A percentile compares a stretch with the other conserved stretches of the same genome.
Evolutionary conservation across 2,888 invertebrate genomes (phyloP).

Genomic region (Lysandra bellargus): DNA sequence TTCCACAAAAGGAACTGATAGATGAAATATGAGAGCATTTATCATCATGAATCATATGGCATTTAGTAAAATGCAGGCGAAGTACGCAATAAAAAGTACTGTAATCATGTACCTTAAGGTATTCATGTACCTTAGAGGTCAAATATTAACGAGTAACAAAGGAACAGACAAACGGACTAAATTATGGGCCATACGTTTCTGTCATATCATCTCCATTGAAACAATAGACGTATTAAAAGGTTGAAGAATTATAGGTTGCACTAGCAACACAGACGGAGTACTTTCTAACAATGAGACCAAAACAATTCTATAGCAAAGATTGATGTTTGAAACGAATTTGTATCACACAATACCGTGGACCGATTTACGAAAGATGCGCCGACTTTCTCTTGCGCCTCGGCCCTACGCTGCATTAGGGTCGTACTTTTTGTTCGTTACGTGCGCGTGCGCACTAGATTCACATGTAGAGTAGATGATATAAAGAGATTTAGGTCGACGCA

Average conservation of each 20-base stretch:
- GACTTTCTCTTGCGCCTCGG: conserved; percentile 68
- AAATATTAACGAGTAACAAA: conserved; percentile 23
- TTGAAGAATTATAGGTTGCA: conserved; percentile 40
- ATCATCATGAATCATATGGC: background rate
- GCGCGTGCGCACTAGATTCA: conserved; percentile 16
- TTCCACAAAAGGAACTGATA: conserved; percentile 9
- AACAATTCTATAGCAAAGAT: conserved; percentile 57
- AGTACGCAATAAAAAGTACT: background rate
- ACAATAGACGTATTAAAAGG: conserved; percentile 40
- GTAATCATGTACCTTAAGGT: background rate
- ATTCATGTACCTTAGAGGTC: conserved; percentile 14
- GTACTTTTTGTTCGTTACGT: conserved; percentile 46
- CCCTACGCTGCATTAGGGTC: conserved; percentile 60
- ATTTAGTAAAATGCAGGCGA: background rate
- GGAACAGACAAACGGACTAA: conserved; percentile 7
- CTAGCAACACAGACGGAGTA: conserved; percentile 43
- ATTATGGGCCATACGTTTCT: conserved; percentile 16
- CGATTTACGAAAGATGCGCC: conserved; percentile 63
- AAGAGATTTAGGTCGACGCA: conserved; percentile 15
- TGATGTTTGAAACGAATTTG: conserved; percentile 63
- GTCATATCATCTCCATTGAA: conserved; percentile 33
- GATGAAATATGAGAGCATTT: conserved; percentile 3
- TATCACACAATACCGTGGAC: conserved; percentile 61
- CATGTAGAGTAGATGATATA: conserved; percentile 15
- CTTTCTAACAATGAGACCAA: conserved; percentile 59